A percentile compares a stretch with the other conserved stretches of the same genome.
phyloP scores from a whole-genome alignment of 2,888 invertebrate species.

The Agrypnus murinus region DNA sequence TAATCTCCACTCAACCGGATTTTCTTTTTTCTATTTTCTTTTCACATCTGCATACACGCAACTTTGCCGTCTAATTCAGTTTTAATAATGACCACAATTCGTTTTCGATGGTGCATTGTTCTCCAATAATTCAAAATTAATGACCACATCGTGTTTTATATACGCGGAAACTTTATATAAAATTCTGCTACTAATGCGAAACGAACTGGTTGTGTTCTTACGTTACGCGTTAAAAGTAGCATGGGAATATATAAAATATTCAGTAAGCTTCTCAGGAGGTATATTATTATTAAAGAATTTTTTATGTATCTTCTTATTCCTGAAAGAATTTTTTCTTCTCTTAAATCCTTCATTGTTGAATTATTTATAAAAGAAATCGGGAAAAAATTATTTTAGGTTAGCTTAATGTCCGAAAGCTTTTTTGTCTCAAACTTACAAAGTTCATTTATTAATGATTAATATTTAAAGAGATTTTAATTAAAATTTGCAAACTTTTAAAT shows the following conservation, averaged over 20 bases:
- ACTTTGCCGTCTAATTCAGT: constrained; percentile 32
- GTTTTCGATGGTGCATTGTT: constrained; percentile 34
- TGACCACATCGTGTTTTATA: constrained; percentile 34
- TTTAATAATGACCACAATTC: constrained; percentile 34
- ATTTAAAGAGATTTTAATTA: too few relatives aligned
- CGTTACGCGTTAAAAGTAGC: constrained; percentile 21
- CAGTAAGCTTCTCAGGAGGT: neutral
- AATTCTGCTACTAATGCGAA: constrained; percentile 14
- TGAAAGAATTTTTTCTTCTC: neutral
- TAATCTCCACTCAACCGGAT: neutral
- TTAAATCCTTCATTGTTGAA: neutral
- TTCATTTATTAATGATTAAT: too few relatives aligned
- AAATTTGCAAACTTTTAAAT: too few relatives aligned
- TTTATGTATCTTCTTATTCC: neutral
- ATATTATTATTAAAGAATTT: constrained; percentile 12
- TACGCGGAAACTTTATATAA: constrained; percentile 13
- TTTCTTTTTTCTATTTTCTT: constrained; percentile 6
- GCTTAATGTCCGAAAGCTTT: too few relatives aligned
- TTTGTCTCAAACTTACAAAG: too few relatives aligned
- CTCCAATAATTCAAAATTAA: constrained; percentile 36
- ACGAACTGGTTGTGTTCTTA: constrained; percentile 17
- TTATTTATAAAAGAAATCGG: neutral
- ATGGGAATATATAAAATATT: constrained; percentile 25
- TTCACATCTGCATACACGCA: constrained; percentile 27
- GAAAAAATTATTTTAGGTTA: too few relatives aligned